Evolutionary conservation across 1,140 invertebrate species (phyloP), one percentile per base, ranked within the genome.

Genomic region (Drosophila arizonae): DNA sequence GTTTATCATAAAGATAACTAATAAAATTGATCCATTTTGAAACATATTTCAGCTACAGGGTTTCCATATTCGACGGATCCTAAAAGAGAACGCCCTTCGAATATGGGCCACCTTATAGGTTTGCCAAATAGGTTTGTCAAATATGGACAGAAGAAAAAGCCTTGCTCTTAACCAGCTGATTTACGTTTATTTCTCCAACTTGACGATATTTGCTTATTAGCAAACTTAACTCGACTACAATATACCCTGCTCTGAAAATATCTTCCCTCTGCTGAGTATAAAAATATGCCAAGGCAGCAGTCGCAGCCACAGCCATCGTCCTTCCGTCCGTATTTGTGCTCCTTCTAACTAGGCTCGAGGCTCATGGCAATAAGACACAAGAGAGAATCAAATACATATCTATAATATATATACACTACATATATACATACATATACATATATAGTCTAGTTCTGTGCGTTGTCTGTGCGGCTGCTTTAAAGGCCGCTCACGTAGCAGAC

Each of bases 401-500:
- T 24, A 24, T 24, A 24, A 24, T 24, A 24, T 2, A 24, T 24
- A 24, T 24, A 24, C 21, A 24, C 21, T 8, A 52, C 30, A 71
- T 56, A 74, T 51, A 57, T 21, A 21, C 21, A 21, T n/a, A n/a
- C 54, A 57, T 43, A 9, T 55, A 30, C 57, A 41, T 41, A 71
- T 48, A 70, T 56, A 67, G 68, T 72, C 73, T 72, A 76, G 60
- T 71, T 57, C 43, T 24, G 48, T 60, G 68, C 54, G 62, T 60
- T 54, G 68, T 72, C 66, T 85, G 26, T 57, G 48, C 56, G 13
- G n/a, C 8, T 50, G 26, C 52, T 85, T 51, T 57, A 73, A 60
- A 87, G 68, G 68, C 84, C 21, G 51, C 52, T 76, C 82, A 87
- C 84, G 84, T 88, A 88, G 76, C 84, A 88, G 85, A 87, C 81